A percentile compares a stretch with the other conserved stretches of the same genome.
phyloP scores from a whole-genome alignment of 2,113 vertebrate species.

The Datnioides undecimradiatus region DNA sequence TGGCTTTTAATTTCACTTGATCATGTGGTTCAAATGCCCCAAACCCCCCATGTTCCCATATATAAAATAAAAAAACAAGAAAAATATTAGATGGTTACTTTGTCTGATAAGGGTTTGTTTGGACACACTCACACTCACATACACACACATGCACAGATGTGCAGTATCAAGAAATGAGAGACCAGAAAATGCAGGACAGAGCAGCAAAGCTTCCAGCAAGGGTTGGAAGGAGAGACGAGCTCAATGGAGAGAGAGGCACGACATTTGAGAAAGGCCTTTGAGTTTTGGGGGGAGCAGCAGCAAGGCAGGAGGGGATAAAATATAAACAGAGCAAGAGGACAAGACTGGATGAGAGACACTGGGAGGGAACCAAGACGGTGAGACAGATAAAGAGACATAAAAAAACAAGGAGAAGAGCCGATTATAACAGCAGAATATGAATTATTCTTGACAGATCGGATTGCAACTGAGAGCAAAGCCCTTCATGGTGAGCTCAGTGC shows the following conservation, averaged over 20 bases:
- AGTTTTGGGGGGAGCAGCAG: conserved; percentile 67
- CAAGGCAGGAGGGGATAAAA: conserved; percentile 42
- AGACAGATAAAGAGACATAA: neutral
- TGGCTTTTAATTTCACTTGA: conserved; percentile 70
- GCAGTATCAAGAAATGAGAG: conserved; percentile 35
- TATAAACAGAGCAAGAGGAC: conserved; percentile 35
- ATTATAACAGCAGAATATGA: conserved; percentile 37
- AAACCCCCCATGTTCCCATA: neutral
- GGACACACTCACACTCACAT: conserved; percentile 26
- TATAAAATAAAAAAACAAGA: neutral
- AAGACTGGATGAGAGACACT: conserved; percentile 17
- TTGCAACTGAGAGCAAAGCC: conserved; percentile 62
- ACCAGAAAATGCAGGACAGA: conserved; percentile 38
- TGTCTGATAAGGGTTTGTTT: conserved; percentile 16
- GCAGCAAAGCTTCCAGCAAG: conserved; percentile 68
- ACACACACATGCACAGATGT: conserved; percentile 33
- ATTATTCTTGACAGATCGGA: conserved; percentile 50
- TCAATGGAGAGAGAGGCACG: conserved; percentile 73
- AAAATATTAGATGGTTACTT: neutral
- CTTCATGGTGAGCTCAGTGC: conserved; percentile 57
- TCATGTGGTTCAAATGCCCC: conserved; percentile 21
- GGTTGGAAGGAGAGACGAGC: conserved; percentile 62
- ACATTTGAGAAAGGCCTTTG: conserved; percentile 79
- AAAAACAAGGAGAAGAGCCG: conserved; percentile 2
- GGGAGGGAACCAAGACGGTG: conserved; percentile 26